Conservation (phyloP, 2,888 invertebrate species). For the Stenurella melanura region DNA sequence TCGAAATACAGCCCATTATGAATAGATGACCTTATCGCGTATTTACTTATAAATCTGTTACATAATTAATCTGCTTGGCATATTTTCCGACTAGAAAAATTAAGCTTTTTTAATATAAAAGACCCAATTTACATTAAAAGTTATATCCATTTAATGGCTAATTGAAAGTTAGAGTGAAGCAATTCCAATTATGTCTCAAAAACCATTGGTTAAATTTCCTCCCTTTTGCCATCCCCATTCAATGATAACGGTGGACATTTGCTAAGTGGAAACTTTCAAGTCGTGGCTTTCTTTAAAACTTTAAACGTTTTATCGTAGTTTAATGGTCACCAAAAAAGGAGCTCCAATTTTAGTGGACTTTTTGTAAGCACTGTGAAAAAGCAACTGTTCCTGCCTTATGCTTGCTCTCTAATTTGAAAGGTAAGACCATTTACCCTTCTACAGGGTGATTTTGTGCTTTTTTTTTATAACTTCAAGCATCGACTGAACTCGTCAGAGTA, state of each 20-base stretch:
- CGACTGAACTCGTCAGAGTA: too few species aligned
- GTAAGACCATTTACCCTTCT: slow-evolving; percentile 7
- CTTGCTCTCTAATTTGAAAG: slow-evolving; percentile 23
- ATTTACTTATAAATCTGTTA: too few species aligned
- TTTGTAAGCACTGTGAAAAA: slow-evolving; percentile 49
- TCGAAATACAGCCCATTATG: not conserved
- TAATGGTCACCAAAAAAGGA: slow-evolving; percentile 56
- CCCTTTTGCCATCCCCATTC: slow-evolving; percentile 51
- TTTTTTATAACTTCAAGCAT: too few species aligned
- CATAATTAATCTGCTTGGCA: not conserved
- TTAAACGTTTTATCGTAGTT: slow-evolving; percentile 60
- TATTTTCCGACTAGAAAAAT: not conserved
- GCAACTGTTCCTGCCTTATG: slow-evolving; percentile 30
- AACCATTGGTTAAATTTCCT: slow-evolving; percentile 47
- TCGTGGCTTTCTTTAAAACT: slow-evolving; percentile 59
- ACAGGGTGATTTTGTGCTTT: too few species aligned
- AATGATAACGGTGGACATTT: slow-evolving; percentile 58
- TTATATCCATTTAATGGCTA: slow-evolving; percentile 44
- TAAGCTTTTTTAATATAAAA: slow-evolving; percentile 25
- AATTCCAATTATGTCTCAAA: slow-evolving; percentile 53
- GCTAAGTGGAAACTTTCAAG: slow-evolving; percentile 60
- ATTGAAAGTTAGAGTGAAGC: slow-evolving; percentile 49
- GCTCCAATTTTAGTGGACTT: slow-evolving; percentile 50
- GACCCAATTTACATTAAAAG: slow-evolving; percentile 40
- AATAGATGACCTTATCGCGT: not conserved